Conservation (phyloP, 2,797 vertebrate species). For the Eulemur albifrons region DNA sequence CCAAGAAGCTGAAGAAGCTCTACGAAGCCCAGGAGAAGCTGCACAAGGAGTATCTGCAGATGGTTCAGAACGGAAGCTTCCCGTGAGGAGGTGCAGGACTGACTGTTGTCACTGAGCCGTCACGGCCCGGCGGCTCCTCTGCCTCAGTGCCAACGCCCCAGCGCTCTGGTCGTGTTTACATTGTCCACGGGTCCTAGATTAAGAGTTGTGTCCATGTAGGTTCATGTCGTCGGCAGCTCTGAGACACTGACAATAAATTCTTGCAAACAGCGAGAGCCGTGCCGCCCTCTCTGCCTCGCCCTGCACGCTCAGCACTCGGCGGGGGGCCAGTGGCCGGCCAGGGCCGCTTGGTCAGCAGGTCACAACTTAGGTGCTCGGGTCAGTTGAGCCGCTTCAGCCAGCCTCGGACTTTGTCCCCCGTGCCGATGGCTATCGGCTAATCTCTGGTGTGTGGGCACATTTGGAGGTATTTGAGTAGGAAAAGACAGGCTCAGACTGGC, state of each 20-base stretch:
- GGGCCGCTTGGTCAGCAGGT: conserved; percentile 66
- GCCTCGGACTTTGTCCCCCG: conserved; percentile 55
- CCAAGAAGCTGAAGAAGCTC: conserved; percentile 95
- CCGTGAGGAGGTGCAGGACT: conserved; percentile 59
- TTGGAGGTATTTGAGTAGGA: background rate
- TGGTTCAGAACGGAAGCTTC: conserved; percentile 85
- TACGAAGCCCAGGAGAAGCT: conserved; percentile 94
- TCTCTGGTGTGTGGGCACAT: conserved; percentile 40
- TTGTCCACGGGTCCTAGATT: conserved; percentile 52
- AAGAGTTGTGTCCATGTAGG: conserved; percentile 52
- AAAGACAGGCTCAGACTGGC: conserved; percentile 31
- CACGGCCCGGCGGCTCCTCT: background rate
- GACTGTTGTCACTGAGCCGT: too few species aligned
- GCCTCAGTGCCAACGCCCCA: accelerated
- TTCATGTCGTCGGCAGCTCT: conserved; percentile 48
- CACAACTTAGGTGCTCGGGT: background rate
- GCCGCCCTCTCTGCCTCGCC: background rate
- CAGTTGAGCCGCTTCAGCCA: background rate
- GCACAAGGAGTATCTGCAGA: conserved; percentile 91
- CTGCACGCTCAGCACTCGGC: background rate
- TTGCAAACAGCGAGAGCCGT: background rate
- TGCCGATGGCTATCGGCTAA: conserved; percentile 40
- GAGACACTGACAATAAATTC: conserved; percentile 79
- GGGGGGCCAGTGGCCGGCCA: background rate
- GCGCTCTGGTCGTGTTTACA: conserved; percentile 40